Conservation (phyloP, 2,888 invertebrate genomes). For the Aricia artaxerxes region DNA sequence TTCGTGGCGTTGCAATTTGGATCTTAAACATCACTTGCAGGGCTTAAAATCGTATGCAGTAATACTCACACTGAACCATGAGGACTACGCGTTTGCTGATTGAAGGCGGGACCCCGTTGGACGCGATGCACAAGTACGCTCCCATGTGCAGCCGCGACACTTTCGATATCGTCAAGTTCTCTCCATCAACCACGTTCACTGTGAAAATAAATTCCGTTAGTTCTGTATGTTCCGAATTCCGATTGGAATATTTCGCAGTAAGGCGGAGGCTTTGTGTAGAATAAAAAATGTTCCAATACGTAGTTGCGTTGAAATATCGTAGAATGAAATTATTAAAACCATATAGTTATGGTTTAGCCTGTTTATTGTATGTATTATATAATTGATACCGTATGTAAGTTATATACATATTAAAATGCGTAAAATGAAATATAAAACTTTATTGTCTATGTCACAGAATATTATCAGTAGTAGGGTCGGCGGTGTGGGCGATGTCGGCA, state of each 20-base stretch:
- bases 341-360: too few relatives aligned
- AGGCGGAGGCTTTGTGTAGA: neutral
- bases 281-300: neutral
- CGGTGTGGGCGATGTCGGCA: too few relatives aligned
- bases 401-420: too few relatives aligned
- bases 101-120: conserved; percentile 94
- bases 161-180: conserved; percentile 91
- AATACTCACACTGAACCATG: conserved; percentile 89
- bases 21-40: neutral
- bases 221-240: neutral
- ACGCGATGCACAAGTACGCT: conserved; percentile 94
- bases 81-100: conserved; percentile 92
- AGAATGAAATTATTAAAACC: neutral
- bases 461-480: too few relatives aligned
- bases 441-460: too few relatives aligned
- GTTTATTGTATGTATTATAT: too few relatives aligned
- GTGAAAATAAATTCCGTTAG: conserved; percentile 33
- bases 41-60: neutral
- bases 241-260: neutral
- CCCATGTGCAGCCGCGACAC: conserved; percentile 96
- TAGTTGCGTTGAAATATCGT: neutral
- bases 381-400: too few relatives aligned
- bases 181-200: conserved; percentile 95
- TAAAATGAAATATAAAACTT: too few relatives aligned
- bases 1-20: neutral